Evolutionary conservation across 2,113 vertebrate species (phyloP).

Genomic region (Pelobates fuscus): DNA sequence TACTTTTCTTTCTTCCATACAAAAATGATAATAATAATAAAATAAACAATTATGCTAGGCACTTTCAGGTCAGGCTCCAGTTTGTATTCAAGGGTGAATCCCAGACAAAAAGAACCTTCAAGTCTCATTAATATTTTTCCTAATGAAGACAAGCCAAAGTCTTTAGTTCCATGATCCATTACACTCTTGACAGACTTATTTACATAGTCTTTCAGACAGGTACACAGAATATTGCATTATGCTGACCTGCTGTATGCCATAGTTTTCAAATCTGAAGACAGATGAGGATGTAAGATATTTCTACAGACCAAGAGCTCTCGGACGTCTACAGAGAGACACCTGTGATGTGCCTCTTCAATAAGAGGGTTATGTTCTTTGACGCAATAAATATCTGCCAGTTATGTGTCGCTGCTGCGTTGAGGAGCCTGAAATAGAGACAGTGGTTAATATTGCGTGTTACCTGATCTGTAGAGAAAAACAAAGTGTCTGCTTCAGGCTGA

Average conservation of each 20-base stretch:
- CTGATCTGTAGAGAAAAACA: no score
- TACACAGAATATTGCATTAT: not conserved
- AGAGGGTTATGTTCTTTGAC: constrained; percentile 3
- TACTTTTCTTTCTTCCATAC: no score
- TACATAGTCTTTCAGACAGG: no score
- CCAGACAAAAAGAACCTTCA: no score
- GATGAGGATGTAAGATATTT: not conserved
- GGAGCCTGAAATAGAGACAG: not conserved
- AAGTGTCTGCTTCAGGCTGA: constrained; percentile 24
- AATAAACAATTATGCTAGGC: no score
- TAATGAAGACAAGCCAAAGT: no score
- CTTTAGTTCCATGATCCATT: no score
- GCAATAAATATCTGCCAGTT: not conserved
- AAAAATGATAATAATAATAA: no score
- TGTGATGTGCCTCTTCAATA: not conserved
- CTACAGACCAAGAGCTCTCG: not conserved
- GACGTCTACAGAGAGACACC: not conserved
- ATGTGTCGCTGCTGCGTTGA: not conserved
- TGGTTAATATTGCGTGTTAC: constrained; percentile 18
- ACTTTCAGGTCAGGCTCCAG: no score
- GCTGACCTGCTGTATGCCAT: not conserved
- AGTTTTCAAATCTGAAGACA: not conserved
- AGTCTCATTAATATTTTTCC: no score
- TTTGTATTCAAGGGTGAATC: no score
- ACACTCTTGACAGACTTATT: no score